Conservation (phyloP, 1,140 invertebrate genomes). For the Conus betulinus region DNA sequence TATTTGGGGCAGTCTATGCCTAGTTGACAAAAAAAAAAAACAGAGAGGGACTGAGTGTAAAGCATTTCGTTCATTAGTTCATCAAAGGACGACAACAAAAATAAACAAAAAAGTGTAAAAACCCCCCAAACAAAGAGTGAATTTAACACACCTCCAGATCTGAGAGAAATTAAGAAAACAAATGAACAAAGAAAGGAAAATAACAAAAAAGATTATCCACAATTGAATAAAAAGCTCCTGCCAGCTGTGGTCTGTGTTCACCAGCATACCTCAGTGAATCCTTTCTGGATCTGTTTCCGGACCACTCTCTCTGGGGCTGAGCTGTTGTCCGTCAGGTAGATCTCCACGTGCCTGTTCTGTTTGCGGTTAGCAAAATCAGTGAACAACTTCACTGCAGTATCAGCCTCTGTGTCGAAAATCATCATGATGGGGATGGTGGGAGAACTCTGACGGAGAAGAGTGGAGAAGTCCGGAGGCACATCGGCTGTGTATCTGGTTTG, state of each 20-base stretch:
- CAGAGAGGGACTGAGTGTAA: too few relatives aligned
- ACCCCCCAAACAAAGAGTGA: background rate
- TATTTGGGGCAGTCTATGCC: too few relatives aligned
- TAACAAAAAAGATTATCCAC: background rate
- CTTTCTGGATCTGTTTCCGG: constrained; percentile 68
- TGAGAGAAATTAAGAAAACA: background rate
- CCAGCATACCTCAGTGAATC: constrained; percentile 64
- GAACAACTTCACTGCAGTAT: constrained; percentile 67
- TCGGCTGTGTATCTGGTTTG: constrained; percentile 63
- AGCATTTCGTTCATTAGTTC: too few relatives aligned
- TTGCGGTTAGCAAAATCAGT: constrained; percentile 68
- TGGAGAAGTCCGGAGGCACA: constrained; percentile 62
- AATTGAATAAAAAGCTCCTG: too few relatives aligned
- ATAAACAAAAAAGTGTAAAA: background rate
- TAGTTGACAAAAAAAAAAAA: too few relatives aligned
- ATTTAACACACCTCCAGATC: background rate
- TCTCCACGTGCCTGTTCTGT: constrained; percentile 57
- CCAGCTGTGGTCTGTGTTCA: too few relatives aligned
- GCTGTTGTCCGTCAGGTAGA: constrained; percentile 67
- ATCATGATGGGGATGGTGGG: constrained; percentile 69
- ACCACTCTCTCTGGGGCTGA: constrained; percentile 62
- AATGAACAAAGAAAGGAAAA: background rate
- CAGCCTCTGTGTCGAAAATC: constrained; percentile 65
- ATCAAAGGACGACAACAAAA: too few relatives aligned
- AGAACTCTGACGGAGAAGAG: constrained; percentile 65